phyloP scores from a whole-genome alignment of 2,113 vertebrate species.

The Macroglossus sobrinus region DNA sequence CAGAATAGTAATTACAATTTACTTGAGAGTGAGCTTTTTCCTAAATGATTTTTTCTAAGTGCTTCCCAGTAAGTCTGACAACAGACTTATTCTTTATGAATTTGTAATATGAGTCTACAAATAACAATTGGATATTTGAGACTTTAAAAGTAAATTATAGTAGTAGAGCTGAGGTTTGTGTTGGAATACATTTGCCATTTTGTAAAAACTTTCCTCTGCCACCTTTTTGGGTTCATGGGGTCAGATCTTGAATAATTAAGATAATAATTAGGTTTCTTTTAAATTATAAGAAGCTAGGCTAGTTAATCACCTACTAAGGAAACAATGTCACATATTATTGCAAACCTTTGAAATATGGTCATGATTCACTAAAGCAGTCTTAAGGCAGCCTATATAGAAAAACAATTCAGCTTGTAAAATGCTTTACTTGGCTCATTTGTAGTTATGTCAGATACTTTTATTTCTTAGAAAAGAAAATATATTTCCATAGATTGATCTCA shows the following conservation, averaged over 20 bases:
- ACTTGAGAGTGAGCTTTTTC: neutral
- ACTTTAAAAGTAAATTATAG: neutral
- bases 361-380: constrained; percentile 55
- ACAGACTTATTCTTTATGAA: no score
- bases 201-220: neutral
- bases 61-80: no score
- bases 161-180: neutral
- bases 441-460: neutral
- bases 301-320: constrained; percentile 67
- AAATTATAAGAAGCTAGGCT: neutral
- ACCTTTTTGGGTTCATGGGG: neutral
- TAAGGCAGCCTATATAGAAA: constrained; percentile 51
- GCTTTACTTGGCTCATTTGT: constrained; percentile 58
- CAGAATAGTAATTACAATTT: neutral
- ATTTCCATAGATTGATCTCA: neutral
- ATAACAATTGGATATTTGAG: neutral
- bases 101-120: neutral
- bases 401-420: neutral
- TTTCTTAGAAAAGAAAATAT: neutral
- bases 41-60: neutral
- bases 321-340: constrained; percentile 53
- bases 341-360: constrained; percentile 60
- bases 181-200: neutral
- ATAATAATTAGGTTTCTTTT: neutral
- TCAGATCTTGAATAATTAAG: neutral